These are phyloP conservation scores for Ophion ellenae DNA, from an alignment of 2,888 invertebrate genomes.

Conservation along the genomic window DNA sequence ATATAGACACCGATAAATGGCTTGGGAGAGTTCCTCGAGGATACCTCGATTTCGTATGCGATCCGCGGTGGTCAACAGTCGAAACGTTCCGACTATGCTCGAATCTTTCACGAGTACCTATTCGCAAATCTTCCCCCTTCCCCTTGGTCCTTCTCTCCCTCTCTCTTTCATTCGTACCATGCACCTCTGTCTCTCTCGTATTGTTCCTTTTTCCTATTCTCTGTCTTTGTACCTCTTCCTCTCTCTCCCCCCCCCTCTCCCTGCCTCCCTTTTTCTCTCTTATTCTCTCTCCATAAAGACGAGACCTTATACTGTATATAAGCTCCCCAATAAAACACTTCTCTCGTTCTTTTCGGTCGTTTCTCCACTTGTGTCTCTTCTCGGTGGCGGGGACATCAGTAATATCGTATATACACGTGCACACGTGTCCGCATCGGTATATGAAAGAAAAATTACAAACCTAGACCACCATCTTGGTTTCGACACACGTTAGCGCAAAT, in stretches of 20 bases:
- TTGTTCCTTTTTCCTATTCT: too few species aligned
- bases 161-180: background rate
- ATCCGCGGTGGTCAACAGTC: slow-evolving; percentile 75
- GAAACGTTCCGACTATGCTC: slow-evolving; percentile 78
- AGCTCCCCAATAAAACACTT: slow-evolving; percentile 67
- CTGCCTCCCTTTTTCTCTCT: background rate
- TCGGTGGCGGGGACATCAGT: slow-evolving; percentile 52
- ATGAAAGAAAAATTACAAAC: background rate
- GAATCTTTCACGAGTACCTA: slow-evolving; percentile 63
- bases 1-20: slow-evolving; percentile 19
- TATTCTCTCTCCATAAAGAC: slow-evolving; percentile 6
- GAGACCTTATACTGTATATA: slow-evolving; percentile 30
- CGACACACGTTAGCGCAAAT: background rate
- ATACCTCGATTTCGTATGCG: slow-evolving; percentile 76
- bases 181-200: too few species aligned
- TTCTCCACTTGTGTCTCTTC: slow-evolving; percentile 45
- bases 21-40: slow-evolving; percentile 33
- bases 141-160: background rate
- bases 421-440: slow-evolving; percentile 22
- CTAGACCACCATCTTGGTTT: background rate
- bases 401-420: slow-evolving; percentile 49
- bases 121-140: slow-evolving; percentile 40
- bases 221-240: background rate
- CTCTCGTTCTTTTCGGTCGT: slow-evolving; percentile 48
- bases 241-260: background rate